A percentile compares a stretch with the other conserved stretches of the same genome.
phyloP scores from a whole-genome alignment of 2,888 invertebrate species.

The Drosophila kuntzei region DNA sequence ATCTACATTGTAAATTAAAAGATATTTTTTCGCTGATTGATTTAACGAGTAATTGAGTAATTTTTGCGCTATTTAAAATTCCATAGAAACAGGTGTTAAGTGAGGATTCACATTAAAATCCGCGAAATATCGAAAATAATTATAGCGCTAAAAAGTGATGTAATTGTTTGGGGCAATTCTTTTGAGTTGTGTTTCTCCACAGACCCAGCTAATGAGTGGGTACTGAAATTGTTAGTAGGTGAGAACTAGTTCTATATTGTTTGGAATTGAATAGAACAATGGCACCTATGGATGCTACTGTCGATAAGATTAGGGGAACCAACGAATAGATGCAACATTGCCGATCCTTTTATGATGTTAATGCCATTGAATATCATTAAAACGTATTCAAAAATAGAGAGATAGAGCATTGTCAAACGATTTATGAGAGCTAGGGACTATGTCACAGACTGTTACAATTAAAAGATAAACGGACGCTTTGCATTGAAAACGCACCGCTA shows the following conservation, averaged over 20 bases:
- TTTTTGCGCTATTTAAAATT: conserved; percentile 20
- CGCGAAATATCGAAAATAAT: conserved; percentile 14
- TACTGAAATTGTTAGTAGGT: conserved; percentile 29
- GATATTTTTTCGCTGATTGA: conserved; percentile 66
- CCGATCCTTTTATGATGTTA: conserved; percentile 72
- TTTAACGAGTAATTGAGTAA: conserved; percentile 41
- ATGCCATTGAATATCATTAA: conserved; percentile 53
- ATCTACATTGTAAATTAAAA: conserved; percentile 61
- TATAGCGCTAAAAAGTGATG: conserved; percentile 37
- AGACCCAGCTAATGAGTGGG: conserved; percentile 22
- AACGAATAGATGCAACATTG: conserved; percentile 17
- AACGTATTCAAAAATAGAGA: conserved; percentile 42
- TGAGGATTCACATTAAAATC: conserved; percentile 32
- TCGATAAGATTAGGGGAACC: conserved; percentile 18
- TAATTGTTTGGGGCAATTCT: conserved; percentile 19
- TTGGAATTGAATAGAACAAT: conserved; percentile 56
- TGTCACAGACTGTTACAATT: conserved; percentile 75
- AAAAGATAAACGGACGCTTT: conserved; percentile 79
- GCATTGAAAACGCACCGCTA: conserved; percentile 77
- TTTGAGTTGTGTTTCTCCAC: conserved; percentile 11
- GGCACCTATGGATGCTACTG: conserved; percentile 60
- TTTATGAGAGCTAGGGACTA: conserved; percentile 63
- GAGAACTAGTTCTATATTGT: conserved; percentile 55
- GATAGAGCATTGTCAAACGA: conserved; percentile 51
- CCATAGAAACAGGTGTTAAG: conserved; percentile 51